Conservation (phyloP, 2,888 invertebrate genomes). For the Tyria jacobaeae region DNA sequence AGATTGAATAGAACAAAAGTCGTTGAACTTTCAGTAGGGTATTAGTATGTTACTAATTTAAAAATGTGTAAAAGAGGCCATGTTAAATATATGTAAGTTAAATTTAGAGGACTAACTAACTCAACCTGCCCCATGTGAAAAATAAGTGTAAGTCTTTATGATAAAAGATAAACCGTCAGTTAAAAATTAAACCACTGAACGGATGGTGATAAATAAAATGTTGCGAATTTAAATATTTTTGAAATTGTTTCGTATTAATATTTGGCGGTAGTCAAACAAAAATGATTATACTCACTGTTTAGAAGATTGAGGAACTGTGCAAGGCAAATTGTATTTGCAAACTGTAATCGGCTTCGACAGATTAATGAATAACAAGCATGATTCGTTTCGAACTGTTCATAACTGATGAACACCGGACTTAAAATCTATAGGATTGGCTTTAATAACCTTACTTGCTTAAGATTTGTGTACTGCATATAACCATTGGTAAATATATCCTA, state of each 20-base stretch:
- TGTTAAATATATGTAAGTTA: slow-evolving; percentile 25
- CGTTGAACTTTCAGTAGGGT: slow-evolving; percentile 43
- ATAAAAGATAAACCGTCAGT: slow-evolving; percentile 8
- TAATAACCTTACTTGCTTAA: slow-evolving; percentile 47
- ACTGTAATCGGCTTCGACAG: neutral
- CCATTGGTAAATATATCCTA: slow-evolving; percentile 31
- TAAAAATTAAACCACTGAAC: slow-evolving; percentile 11
- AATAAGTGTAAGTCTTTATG: slow-evolving; percentile 6
- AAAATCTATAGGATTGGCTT: slow-evolving; percentile 35
- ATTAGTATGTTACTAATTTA: slow-evolving; percentile 52
- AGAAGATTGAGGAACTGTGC: slow-evolving; percentile 12
- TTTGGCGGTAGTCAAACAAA: slow-evolving; percentile 9
- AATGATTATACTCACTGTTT: slow-evolving; percentile 23
- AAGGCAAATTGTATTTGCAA: slow-evolving; percentile 20
- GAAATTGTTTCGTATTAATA: slow-evolving; percentile 15
- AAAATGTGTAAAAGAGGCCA: slow-evolving; percentile 42
- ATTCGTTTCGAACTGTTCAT: no score
- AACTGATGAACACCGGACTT: neutral
- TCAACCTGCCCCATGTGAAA: slow-evolving; percentile 29
- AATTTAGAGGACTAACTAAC: slow-evolving; percentile 21
- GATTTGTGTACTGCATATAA: slow-evolving; percentile 42
- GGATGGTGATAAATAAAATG: slow-evolving; percentile 30
- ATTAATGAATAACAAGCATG: no score
- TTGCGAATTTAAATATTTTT: slow-evolving; percentile 1
- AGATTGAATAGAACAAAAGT: slow-evolving; percentile 29